A percentile compares a stretch with the other conserved stretches of the same genome.
These are phyloP conservation scores for Theodoxus fluviatilis DNA, from an alignment of 2,888 invertebrate genomes.

Conservation along the genomic window DNA sequence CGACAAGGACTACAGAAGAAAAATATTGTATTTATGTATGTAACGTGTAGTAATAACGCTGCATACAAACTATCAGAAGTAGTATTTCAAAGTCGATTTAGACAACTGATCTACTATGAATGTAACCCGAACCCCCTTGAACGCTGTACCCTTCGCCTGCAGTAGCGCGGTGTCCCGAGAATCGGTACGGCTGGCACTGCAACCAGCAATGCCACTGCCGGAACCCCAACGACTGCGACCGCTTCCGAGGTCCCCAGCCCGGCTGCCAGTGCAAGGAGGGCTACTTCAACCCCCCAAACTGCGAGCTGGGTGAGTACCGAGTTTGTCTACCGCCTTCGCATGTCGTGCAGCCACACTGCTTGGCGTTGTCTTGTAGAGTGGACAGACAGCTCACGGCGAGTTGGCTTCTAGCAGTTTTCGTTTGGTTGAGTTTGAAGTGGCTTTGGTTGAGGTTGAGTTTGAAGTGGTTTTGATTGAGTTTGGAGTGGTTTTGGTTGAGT, in stretches of 20 bases:
- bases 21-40: too few species aligned
- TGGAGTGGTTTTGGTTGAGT: too few species aligned
- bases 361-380: background rate
- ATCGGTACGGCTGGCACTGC: constrained; percentile 56
- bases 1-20: too few species aligned
- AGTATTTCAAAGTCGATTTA: too few species aligned
- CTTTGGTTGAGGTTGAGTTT: too few species aligned
- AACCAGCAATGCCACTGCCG: constrained; percentile 48
- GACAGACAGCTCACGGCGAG: background rate
- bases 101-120: too few species aligned
- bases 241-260: constrained; percentile 50
- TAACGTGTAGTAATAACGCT: too few species aligned
- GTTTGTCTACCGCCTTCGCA: background rate
- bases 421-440: too few species aligned
- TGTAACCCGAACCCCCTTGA: too few species aligned
- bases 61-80: too few species aligned
- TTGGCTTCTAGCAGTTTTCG: background rate
- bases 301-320: constrained; percentile 48
- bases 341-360: background rate
- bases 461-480: too few species aligned
- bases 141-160: background rate
- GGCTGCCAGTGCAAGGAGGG: constrained; percentile 48
- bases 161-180: constrained; percentile 45
- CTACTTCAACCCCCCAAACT: constrained; percentile 52
- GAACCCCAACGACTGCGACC: constrained; percentile 46